Conservation (phyloP, 2,113 vertebrate species). For the pig (Sus scrofa) region DNA sequence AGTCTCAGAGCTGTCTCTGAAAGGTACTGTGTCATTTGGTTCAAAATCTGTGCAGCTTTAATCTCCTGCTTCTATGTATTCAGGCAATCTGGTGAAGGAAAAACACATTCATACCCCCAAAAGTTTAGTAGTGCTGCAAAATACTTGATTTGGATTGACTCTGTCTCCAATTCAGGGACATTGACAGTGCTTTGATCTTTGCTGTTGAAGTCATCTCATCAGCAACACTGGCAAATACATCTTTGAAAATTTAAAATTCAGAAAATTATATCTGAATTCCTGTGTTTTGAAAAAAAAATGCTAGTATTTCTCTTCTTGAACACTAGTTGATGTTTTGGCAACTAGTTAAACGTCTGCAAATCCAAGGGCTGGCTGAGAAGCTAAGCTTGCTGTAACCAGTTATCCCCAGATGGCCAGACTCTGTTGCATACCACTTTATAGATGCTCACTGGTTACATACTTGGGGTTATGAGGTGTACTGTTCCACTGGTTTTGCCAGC, state of each 20-base stretch:
- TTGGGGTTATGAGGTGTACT: slow-evolving; percentile 80
- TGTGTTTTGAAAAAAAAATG: slow-evolving; percentile 43
- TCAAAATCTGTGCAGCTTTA: neutral
- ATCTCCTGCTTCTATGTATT: neutral
- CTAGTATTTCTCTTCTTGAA: slow-evolving; percentile 66
- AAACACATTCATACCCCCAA: neutral
- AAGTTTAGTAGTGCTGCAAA: neutral
- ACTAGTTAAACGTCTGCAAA: slow-evolving; percentile 72
- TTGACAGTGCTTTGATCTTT: neutral
- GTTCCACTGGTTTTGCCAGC: slow-evolving; percentile 84
- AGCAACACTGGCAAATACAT: neutral
- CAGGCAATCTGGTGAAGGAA: neutral
- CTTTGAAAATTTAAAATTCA: slow-evolving; percentile 60
- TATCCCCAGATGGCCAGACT: slow-evolving; percentile 84
- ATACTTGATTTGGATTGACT: neutral
- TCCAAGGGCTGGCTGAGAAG: slow-evolving; percentile 74
- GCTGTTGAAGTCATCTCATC: neutral
- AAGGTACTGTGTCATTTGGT: neutral
- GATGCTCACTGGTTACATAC: slow-evolving; percentile 72
- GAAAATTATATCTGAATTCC: slow-evolving; percentile 56
- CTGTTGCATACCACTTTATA: slow-evolving; percentile 75
- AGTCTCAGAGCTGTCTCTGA: neutral
- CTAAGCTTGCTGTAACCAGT: slow-evolving; percentile 64
- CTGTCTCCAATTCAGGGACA: neutral
- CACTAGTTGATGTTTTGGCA: slow-evolving; percentile 62